These are phyloP conservation scores for Zaprionus tsacasi DNA, from an alignment of 1,140 invertebrate species.

Conservation along the genomic window DNA sequence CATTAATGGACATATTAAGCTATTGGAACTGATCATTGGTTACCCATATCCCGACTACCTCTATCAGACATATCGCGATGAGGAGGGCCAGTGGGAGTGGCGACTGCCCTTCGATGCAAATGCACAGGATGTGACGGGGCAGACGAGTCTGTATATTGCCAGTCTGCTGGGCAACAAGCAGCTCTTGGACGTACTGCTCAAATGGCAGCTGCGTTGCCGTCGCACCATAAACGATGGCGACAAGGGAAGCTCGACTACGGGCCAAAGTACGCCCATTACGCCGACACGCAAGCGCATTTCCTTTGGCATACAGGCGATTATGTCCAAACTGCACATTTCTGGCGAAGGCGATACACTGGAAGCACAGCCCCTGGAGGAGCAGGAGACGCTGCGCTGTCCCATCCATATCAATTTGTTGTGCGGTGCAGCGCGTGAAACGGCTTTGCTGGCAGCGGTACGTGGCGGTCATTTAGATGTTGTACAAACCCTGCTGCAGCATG, in stretches of 20 bases:
- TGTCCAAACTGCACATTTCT: constrained; percentile 91
- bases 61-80: constrained; percentile 89
- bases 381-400: constrained; percentile 87
- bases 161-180: constrained; percentile 92
- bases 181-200: constrained; percentile 91
- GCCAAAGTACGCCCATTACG: constrained; percentile 66
- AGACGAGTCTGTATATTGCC: constrained; percentile 95
- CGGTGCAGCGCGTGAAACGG: constrained; percentile 87
- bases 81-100: constrained; percentile 91
- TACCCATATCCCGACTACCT: constrained; percentile 92
- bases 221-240: constrained; percentile 84
- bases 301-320: constrained; percentile 93
- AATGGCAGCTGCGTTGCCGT: constrained; percentile 88
- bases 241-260: constrained; percentile 22
- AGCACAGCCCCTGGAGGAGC: constrained; percentile 68
- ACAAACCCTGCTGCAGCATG: constrained; percentile 89
- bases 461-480: constrained; percentile 91
- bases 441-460: constrained; percentile 91
- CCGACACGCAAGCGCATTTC: constrained; percentile 91
- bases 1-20: constrained; percentile 92
- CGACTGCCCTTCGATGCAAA: constrained; percentile 95
- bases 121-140: constrained; percentile 93
- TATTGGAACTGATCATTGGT: constrained; percentile 92
- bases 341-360: constrained; percentile 56
- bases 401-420: constrained; percentile 91